Conservation (phyloP, 1,140 invertebrate species). For the Drepana arcuata region DNA sequence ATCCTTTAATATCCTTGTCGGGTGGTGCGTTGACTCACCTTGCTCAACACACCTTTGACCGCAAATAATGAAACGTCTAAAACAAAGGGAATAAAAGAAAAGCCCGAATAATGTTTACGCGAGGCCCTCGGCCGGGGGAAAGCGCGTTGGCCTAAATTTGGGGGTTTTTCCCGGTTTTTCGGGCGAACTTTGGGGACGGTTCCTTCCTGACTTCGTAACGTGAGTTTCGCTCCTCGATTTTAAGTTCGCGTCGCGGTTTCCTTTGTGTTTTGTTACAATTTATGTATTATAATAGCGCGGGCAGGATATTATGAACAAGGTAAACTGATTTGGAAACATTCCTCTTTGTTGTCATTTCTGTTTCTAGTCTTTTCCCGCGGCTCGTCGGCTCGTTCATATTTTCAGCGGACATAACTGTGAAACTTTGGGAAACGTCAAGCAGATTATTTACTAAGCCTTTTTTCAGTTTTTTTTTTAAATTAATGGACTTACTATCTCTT, state of each 20-base stretch:
- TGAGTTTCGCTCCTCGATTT: slow-evolving; percentile 36
- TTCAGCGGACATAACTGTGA: no score
- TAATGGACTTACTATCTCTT: no score
- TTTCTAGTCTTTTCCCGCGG: no score
- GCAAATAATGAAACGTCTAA: slow-evolving; percentile 49
- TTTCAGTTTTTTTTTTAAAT: no score
- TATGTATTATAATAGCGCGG: slow-evolving; percentile 41
- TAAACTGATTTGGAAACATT: slow-evolving; percentile 18
- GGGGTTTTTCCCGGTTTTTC: slow-evolving; percentile 50
- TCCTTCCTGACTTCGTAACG: slow-evolving; percentile 47
- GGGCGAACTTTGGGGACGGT: slow-evolving; percentile 40
- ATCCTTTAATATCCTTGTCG: no score
- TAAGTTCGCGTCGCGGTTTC: slow-evolving; percentile 40
- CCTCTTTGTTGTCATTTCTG: slow-evolving; percentile 14
- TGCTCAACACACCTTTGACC: slow-evolving; percentile 24
- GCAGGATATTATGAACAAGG: slow-evolving; percentile 25
- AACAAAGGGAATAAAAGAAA: slow-evolving; percentile 57
- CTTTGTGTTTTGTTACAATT: slow-evolving; percentile 43
- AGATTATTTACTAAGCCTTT: no score
- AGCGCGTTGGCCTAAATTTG: slow-evolving; percentile 49
- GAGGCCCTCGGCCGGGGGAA: slow-evolving; percentile 38
- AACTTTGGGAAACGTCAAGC: no score
- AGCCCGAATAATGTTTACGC: slow-evolving; percentile 55
- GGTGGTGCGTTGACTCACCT: no score
- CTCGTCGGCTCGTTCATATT: no score